Conservation (phyloP, 2,888 invertebrate genomes). For the Drosophila robusta region DNA sequence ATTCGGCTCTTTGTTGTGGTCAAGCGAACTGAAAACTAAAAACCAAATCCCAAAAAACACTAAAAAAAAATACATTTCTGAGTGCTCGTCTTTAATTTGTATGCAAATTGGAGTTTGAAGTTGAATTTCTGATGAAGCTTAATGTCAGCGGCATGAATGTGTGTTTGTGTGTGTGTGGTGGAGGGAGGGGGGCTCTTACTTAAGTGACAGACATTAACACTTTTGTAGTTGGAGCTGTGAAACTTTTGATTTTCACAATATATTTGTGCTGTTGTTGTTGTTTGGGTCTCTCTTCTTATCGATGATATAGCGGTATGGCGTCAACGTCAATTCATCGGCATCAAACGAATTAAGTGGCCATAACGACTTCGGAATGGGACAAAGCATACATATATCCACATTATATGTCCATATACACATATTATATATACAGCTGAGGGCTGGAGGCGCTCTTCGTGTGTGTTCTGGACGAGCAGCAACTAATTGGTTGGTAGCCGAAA, state of each 20-base stretch:
- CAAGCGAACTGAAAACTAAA: constrained; percentile 27
- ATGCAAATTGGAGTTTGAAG: constrained; percentile 69
- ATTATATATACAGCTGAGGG: constrained; percentile 21
- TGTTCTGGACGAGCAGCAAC: constrained; percentile 60
- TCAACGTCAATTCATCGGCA: constrained; percentile 67
- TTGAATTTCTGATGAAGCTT: constrained; percentile 73
- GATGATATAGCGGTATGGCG: constrained; percentile 62
- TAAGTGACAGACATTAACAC: constrained; percentile 78
- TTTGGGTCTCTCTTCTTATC: constrained; percentile 42
- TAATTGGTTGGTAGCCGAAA: constrained; percentile 59
- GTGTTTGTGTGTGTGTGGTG: background rate
- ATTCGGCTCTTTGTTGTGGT: constrained; percentile 67
- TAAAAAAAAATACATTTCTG: constrained; percentile 38
- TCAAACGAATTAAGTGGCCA: constrained; percentile 69
- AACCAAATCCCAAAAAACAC: constrained; percentile 20
- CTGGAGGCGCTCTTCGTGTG: constrained; percentile 58
- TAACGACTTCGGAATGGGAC: constrained; percentile 43
- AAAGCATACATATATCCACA: constrained; percentile 42
- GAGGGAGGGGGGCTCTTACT: constrained; percentile 17
- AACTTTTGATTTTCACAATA: constrained; percentile 67
- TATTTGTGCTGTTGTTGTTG: constrained; percentile 2
- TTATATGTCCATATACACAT: background rate
- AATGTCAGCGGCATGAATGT: constrained; percentile 44
- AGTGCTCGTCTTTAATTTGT: constrained; percentile 68
- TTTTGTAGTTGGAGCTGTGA: constrained; percentile 66